These are phyloP conservation scores for Nephotettix cincticeps DNA, from an alignment of 1,140 invertebrate genomes.

Conservation along the genomic window DNA sequence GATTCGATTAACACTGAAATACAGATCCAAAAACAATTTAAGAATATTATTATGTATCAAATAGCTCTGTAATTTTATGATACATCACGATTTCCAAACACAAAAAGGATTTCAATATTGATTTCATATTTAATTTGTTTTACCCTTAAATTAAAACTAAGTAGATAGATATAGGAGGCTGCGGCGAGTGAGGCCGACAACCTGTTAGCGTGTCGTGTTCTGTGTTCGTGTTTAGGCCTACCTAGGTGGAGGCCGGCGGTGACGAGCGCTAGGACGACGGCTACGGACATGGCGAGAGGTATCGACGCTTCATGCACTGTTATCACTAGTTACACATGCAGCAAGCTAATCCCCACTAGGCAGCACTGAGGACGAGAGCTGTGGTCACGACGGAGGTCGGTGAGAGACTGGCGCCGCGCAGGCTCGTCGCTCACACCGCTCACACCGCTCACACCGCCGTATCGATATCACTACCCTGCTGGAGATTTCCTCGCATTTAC, in stretches of 20 bases:
- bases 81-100: too few relatives aligned
- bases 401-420: background rate
- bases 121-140: too few relatives aligned
- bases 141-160: too few relatives aligned
- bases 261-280: background rate
- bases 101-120: too few relatives aligned
- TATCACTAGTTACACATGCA: constrained; percentile 4
- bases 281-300: background rate
- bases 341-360: constrained; percentile 14
- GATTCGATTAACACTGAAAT: too few relatives aligned
- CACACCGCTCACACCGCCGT: background rate
- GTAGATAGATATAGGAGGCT: too few relatives aligned
- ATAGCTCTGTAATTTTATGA: too few relatives aligned
- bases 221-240: background rate
- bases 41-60: too few relatives aligned
- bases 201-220: background rate
- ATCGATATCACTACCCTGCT: constrained; percentile 6
- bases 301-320: constrained; percentile 5
- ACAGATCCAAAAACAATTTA: too few relatives aligned
- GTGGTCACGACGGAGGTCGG: too few relatives aligned
- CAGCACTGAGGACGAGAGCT: too few relatives aligned
- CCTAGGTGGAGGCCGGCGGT: background rate
- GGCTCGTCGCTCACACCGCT: background rate
- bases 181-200: too few relatives aligned
- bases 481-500: background rate